Evolutionary conservation across 2,888 invertebrate species (phyloP), one percentile per base, ranked within the genome.

Genomic region (Dione juno): DNA sequence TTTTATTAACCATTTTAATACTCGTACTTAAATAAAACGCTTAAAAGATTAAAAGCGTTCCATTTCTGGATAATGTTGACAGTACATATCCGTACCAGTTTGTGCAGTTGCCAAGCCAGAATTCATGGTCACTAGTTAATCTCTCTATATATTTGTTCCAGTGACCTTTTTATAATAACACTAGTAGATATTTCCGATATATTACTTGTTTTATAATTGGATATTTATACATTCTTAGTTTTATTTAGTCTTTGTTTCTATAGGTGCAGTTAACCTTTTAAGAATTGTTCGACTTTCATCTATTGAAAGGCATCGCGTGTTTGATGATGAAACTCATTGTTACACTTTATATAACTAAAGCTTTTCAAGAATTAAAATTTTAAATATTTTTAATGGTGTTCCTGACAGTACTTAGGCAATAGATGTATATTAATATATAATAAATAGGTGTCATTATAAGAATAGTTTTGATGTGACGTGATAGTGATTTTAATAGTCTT

Each of bases 121-220:
- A n/a, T 6, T 45, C 14, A 45, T 54, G n/a, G 54, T 54, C 10
- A 54, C 54, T 54, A 35, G 35, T 54, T 54, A 16, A 37, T 54
- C 54, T 37, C 7, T 28, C 5, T 28, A 28, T 28, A 28, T 54
- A n/a, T 19, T 50, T 37, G 35, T 35, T 54, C 3, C 35, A n/a
- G 28, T 54, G 35, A 54, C n/a, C 54, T 54, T 35, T 48, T n/a
- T 54, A 35, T 35, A 21, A 21, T 54, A n/a, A 35, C 5, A 35
- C 3, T 35, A n/a, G 53, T 53, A 28, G 28, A 0, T 54, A 35
- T 50, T 19, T 50, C 48, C 16, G 1, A 50, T 11, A 11, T 19
- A 11, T 45, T 45, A 45, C 0, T n/a, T n/a, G 7, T n/a, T 45
- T n/a, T n/a, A 14, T 45, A 40, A 40, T 40, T 7, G 2, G 1